A percentile compares a stretch with the other conserved stretches of the same genome.
Conservation (phyloP, 1,140 invertebrate genomes). For the Lysiphlebus fabarum region DNA sequence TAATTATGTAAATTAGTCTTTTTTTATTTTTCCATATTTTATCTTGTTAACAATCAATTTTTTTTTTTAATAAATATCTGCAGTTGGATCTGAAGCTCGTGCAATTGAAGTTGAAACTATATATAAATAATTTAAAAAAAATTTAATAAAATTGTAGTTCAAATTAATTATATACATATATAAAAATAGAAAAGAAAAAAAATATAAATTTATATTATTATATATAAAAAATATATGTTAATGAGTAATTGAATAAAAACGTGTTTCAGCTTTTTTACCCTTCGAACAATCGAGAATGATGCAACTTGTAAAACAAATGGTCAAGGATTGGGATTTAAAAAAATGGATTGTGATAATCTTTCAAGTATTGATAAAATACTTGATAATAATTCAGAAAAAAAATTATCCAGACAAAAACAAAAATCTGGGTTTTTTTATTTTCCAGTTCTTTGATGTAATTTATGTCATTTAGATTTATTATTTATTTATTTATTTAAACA, state of each 20-base stretch:
- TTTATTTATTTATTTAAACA: conserved; percentile 26
- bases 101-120: conserved; percentile 2
- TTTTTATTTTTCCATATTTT: conserved; percentile 7
- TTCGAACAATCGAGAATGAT: conserved; percentile 41
- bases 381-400: conserved; percentile 7
- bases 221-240: conserved; percentile 8
- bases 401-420: conserved; percentile 5
- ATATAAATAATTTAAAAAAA: too few species aligned
- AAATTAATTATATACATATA: background rate
- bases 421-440: conserved; percentile 17
- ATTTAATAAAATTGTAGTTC: conserved; percentile 1
- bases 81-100: conserved; percentile 3
- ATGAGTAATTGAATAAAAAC: conserved; percentile 35
- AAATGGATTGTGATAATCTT: conserved; percentile 1
- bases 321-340: background rate
- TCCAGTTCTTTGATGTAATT: conserved; percentile 10
- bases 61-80: background rate
- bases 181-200: background rate
- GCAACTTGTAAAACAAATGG: conserved; percentile 8
- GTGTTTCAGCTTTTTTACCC: conserved; percentile 54
- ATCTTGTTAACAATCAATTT: background rate
- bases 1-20: conserved; percentile 33
- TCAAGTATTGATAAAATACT: background rate
- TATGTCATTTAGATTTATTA: conserved; percentile 12
- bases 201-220: background rate